Percentiles rank a stretch among this genome's conserved stretches.
Evolutionary conservation across 2,888 invertebrate genomes (phyloP).

Genomic region (Lycia hirtaria): DNA sequence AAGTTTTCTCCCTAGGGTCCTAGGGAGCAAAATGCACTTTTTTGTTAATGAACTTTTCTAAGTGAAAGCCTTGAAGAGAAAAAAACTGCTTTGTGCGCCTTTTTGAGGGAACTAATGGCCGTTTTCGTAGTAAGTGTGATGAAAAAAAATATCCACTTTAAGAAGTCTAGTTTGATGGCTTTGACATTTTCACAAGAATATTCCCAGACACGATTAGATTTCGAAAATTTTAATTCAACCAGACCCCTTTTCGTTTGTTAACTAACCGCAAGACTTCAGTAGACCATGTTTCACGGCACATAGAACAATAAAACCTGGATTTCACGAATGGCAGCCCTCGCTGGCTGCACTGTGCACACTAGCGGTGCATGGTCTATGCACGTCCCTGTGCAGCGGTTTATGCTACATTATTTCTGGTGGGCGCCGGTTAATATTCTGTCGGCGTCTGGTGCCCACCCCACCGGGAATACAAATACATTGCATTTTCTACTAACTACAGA

Average conservation of each 20-base stretch:
- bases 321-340: slow-evolving; percentile 34
- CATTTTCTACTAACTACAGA: slow-evolving; percentile 60
- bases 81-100: too few species aligned
- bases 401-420: slow-evolving; percentile 76
- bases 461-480: slow-evolving; percentile 75
- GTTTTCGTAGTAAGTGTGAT: too few species aligned
- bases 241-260: background rate
- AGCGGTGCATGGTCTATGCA: slow-evolving; percentile 62
- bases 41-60: too few species aligned
- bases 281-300: background rate
- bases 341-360: slow-evolving; percentile 54
- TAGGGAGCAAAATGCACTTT: too few species aligned
- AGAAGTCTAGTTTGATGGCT: too few species aligned
- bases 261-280: background rate
- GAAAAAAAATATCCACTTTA: too few species aligned
- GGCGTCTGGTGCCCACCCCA: slow-evolving; percentile 62
- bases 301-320: slow-evolving; percentile 16
- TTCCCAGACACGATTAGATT: too few species aligned
- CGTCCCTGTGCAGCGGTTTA: slow-evolving; percentile 74
- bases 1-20: too few species aligned
- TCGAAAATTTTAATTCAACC: too few species aligned
- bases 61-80: too few species aligned
- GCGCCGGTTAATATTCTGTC: slow-evolving; percentile 71
- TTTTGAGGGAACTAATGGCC: too few species aligned
- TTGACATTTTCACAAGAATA: too few species aligned